Evolutionary conservation across 2,888 invertebrate genomes (phyloP).

Genomic region (Falcaria lacertinaria): DNA sequence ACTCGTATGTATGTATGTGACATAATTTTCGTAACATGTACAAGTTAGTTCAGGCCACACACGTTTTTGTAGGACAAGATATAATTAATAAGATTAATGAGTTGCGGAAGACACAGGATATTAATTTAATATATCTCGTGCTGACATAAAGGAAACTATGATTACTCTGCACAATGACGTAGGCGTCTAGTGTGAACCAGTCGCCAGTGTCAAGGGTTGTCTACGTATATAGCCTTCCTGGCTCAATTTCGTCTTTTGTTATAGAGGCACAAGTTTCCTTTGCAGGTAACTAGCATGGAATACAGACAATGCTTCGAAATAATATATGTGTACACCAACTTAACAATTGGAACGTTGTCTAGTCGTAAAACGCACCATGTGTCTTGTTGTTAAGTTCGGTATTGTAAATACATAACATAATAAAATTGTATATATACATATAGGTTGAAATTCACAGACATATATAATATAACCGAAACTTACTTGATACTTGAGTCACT

Average conservation of each 20-base stretch:
- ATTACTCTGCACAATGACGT: background rate
- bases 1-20: too few species aligned
- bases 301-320: too few species aligned
- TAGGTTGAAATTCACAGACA: too few species aligned
- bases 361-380: too few species aligned
- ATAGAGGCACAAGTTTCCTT: background rate
- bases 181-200: background rate
- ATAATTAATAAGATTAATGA: background rate
- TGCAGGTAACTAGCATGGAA: conserved; percentile 7
- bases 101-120: background rate
- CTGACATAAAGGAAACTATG: background rate
- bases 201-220: background rate
- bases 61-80: background rate
- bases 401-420: too few species aligned
- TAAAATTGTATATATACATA: too few species aligned
- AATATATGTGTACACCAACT: too few species aligned
- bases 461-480: too few species aligned
- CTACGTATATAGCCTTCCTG: background rate
- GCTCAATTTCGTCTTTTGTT: background rate
- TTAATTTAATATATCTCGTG: background rate
- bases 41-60: background rate
- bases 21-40: too few species aligned
- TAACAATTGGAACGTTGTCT: too few species aligned
- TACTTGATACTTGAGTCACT: too few species aligned
- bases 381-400: too few species aligned